phyloP scores from a whole-genome alignment of 2,888 invertebrate genomes.

The Pammene aurita region DNA sequence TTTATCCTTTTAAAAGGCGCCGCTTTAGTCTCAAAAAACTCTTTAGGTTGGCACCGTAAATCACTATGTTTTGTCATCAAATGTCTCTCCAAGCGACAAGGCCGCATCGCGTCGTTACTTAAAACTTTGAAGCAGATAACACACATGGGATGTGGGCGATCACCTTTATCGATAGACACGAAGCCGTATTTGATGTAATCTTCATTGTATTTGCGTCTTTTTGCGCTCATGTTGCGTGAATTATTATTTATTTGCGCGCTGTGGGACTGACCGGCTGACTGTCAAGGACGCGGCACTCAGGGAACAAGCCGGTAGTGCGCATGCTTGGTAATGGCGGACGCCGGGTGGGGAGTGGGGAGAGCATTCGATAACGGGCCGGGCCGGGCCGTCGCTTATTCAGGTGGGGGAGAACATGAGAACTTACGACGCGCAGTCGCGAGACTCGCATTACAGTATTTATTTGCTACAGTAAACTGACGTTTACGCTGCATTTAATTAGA shows the following conservation, averaged over 20 bases:
- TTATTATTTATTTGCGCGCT: neutral
- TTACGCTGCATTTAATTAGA: neutral
- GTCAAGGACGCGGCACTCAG: neutral
- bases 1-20: conserved; percentile 1
- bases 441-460: neutral
- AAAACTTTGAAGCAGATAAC: neutral
- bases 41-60: neutral
- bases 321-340: neutral
- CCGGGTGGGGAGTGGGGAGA: neutral
- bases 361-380: neutral
- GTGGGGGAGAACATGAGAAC: neutral
- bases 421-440: neutral
- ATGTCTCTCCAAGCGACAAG: neutral
- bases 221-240: neutral
- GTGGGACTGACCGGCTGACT: neutral
- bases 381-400: no score
- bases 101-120: conserved; percentile 1
- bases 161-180: neutral
- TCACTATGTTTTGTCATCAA: neutral
- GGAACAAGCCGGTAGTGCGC: neutral
- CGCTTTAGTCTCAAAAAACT: neutral
- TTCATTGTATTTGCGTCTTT: conserved; percentile 4
- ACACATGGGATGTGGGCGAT: neutral
- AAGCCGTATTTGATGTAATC: neutral
- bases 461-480: neutral